phyloP scores from a whole-genome alignment of 1,140 invertebrate species.

The Propsilocerus akamusi region DNA sequence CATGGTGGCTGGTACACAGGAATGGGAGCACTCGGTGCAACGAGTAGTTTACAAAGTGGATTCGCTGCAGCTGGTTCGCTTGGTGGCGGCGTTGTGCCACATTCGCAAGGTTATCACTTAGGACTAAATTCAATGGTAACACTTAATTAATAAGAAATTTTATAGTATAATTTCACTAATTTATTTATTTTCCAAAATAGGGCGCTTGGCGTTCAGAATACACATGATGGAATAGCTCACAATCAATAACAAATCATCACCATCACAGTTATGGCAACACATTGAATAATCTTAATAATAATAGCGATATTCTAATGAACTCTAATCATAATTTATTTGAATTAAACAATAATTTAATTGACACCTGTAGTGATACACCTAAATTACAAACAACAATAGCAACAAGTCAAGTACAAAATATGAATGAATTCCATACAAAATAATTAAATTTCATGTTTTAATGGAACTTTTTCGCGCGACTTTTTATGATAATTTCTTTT shows the following conservation, averaged over 20 bases:
- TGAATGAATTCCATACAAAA: constrained; percentile 2
- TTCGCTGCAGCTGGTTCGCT: constrained; percentile 23
- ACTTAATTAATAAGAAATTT: constrained; percentile 1
- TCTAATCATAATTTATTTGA: constrained; percentile 10
- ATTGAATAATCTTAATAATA: constrained; percentile 22
- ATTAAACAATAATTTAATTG: constrained; percentile 4
- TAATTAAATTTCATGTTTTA: background rate
- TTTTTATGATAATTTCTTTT: background rate
- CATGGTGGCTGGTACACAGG: constrained; percentile 23
- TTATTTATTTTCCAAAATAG: constrained; percentile 8
- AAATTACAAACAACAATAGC: constrained; percentile 3
- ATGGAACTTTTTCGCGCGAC: background rate
- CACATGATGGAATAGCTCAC: constrained; percentile 23
- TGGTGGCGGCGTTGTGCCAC: constrained; percentile 22
- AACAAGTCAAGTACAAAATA: constrained; percentile 4
- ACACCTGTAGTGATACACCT: constrained; percentile 1
- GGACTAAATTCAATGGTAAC: constrained; percentile 24
- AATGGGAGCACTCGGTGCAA: constrained; percentile 23
- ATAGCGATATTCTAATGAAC: constrained; percentile 12
- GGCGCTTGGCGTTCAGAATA: constrained; percentile 25
- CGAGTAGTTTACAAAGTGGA: constrained; percentile 23
- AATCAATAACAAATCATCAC: background rate
- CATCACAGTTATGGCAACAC: constrained; percentile 2
- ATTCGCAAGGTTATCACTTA: constrained; percentile 24
- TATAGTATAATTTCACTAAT: background rate